A percentile compares a stretch with the other conserved stretches of the same genome.
These are phyloP conservation scores for Xylocampa areola DNA, from an alignment of 2,888 invertebrate species.

Conservation along the genomic window DNA sequence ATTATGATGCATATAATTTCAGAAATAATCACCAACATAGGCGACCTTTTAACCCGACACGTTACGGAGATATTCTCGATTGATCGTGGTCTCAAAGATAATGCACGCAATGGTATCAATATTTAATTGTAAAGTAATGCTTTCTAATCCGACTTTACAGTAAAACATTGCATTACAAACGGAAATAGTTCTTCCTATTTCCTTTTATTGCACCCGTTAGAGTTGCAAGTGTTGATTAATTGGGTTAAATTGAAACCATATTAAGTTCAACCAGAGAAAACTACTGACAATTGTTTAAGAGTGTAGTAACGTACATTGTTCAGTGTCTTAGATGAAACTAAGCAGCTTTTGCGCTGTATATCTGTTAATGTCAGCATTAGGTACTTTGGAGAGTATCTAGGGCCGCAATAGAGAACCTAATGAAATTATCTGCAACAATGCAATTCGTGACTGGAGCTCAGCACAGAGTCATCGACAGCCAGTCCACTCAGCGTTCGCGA, in stretches of 20 bases:
- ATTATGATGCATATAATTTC: constrained; percentile 19
- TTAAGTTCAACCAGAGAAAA: constrained; percentile 59
- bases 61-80: constrained; percentile 60
- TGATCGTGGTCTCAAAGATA: constrained; percentile 59
- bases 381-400: constrained; percentile 45
- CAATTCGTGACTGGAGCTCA: constrained; percentile 73
- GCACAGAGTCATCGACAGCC: constrained; percentile 53
- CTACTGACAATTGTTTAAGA: constrained; percentile 55
- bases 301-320: constrained; percentile 24
- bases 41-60: constrained; percentile 71
- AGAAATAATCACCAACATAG: constrained; percentile 33
- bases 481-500: constrained; percentile 63
- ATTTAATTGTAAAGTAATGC: constrained; percentile 53
- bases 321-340: constrained; percentile 27
- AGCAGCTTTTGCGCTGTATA: constrained; percentile 31
- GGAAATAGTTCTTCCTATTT: constrained; percentile 45
- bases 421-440: constrained; percentile 82
- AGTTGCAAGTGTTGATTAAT: constrained; percentile 58
- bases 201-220: constrained; percentile 44
- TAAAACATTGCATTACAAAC: constrained; percentile 37
- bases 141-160: constrained; percentile 56
- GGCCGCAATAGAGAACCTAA: constrained; percentile 67
- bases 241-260: constrained; percentile 60
- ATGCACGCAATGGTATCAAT: constrained; percentile 56
- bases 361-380: constrained; percentile 31